phyloP scores from a whole-genome alignment of 2,888 invertebrate species.

The Eristalis pertinax region DNA sequence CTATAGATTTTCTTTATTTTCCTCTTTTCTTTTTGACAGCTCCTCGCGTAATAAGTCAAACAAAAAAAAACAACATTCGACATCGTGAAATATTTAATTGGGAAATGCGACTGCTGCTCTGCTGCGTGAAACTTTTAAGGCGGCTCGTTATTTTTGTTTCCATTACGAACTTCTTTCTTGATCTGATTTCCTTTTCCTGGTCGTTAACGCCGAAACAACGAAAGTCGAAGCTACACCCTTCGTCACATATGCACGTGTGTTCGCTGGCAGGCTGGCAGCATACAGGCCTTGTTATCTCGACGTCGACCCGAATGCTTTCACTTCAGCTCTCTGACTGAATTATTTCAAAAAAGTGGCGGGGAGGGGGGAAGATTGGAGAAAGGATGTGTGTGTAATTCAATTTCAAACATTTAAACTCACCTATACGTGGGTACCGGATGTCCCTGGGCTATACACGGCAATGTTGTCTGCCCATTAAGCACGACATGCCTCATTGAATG shows the following conservation, averaged over 20 bases:
- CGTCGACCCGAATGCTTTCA: background rate
- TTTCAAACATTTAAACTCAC: conserved; percentile 80
- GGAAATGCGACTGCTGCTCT: too few species aligned
- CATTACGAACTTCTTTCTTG: too few species aligned
- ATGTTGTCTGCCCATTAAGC: conserved; percentile 87
- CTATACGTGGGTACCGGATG: conserved; percentile 91
- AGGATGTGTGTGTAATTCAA: conserved; percentile 14
- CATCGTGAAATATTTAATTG: too few species aligned
- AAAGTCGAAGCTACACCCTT: background rate
- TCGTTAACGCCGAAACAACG: background rate
- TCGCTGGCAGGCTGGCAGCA: background rate
- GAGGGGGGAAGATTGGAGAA: background rate
- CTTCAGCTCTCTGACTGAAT: background rate
- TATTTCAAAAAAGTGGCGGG: background rate
- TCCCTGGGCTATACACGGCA: conserved; percentile 91
- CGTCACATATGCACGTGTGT: background rate
- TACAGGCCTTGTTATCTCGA: background rate
- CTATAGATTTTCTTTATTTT: too few species aligned
- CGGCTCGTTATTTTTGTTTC: too few species aligned
- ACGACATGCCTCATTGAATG: conserved; percentile 86
- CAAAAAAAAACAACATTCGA: too few species aligned
- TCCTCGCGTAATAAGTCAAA: too few species aligned
- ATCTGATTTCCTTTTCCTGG: too few species aligned
- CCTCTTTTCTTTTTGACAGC: too few species aligned
- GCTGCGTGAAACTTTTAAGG: too few species aligned